These are phyloP conservation scores for Hydra vulgaris DNA, from an alignment of 30 jellyfish, hydroid and myxozoan genomes.

Conservation along the genomic window DNA sequence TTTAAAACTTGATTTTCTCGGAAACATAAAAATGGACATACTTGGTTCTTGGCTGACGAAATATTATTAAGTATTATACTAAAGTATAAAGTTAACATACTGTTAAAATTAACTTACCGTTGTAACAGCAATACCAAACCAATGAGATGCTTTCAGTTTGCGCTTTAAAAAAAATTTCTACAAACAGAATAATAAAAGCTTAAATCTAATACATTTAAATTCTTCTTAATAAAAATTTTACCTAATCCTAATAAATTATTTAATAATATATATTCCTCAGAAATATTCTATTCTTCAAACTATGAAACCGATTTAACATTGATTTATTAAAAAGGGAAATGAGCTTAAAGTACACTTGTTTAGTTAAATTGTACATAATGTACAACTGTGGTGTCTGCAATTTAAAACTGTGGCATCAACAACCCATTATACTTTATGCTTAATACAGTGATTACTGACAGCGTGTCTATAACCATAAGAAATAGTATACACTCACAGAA, in stretches of 20 bases:
- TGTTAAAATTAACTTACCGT: conserved; percentile 28
- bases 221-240: background rate
- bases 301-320: too few species aligned
- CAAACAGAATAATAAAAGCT: background rate
- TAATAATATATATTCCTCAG: too few species aligned
- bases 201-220: background rate
- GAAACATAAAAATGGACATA: background rate
- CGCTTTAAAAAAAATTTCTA: conserved; percentile 59
- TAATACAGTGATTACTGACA: background rate
- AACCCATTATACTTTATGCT: too few species aligned
- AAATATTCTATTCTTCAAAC: too few species aligned
- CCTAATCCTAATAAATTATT: background rate
- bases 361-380: too few species aligned
- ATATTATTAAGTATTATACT: background rate
- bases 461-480: background rate
- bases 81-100: too few species aligned
- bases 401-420: too few species aligned
- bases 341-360: too few species aligned
- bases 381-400: too few species aligned
- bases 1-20: too few species aligned
- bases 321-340: background rate
- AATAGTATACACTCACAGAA: conserved; percentile 30
- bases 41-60: background rate
- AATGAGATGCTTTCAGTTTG: conserved; percentile 34
- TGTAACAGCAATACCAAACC: conserved; percentile 67